Base-by-base conservation (phyloP, 2,797 vertebrate species). In the Sebastolobus alascanus region DNA sequence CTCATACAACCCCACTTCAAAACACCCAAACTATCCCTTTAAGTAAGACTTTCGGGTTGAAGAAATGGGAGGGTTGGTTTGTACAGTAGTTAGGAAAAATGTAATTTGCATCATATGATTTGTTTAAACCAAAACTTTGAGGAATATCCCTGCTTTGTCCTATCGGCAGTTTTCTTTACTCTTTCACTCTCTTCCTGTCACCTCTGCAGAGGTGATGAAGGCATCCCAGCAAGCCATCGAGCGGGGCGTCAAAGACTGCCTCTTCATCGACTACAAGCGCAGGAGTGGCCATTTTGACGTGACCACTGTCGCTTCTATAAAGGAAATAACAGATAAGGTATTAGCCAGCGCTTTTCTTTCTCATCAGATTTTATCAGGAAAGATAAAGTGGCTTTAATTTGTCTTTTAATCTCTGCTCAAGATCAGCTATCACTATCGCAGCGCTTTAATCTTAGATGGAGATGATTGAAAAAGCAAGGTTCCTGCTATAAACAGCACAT, bases 141-240 rank as follows among this genome's bases (percentile, higher is more conserved):
- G 31, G 10, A 63, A n/a, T 63, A 29, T 54, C 2, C 6, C 1
- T 8, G n/a, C 13, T 65, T 77, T 75, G 14, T 50, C 13, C 7
- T 3, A 6, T 1, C 31, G 4, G 1, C 7, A 8, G 2, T n/a
- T 71, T 37, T 55, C 10, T 50, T 82, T 13, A 11, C 60, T 35
- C 50, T 22, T 7, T 54, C 20, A 54, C 9, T 20, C 46, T 20
- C 12, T 65, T 60, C 73, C 10, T 73, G 3, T 82, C 56, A 7
- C 13, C 25, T 67, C 70, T 87, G 64, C 95, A 99, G 99, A 99
- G 94, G 97, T 99, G 90, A 99, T 99, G 99, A 99, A 99, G 95
- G 98, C 99, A 50, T 99, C 99, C 35, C 98, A 99, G 85, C 98
- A 99, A 93, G 99, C 99, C 85, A 99, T 99, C 2, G 98, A 99